phyloP scores from a whole-genome alignment of 2,113 vertebrate species.

The Gambusia holbrooki region DNA sequence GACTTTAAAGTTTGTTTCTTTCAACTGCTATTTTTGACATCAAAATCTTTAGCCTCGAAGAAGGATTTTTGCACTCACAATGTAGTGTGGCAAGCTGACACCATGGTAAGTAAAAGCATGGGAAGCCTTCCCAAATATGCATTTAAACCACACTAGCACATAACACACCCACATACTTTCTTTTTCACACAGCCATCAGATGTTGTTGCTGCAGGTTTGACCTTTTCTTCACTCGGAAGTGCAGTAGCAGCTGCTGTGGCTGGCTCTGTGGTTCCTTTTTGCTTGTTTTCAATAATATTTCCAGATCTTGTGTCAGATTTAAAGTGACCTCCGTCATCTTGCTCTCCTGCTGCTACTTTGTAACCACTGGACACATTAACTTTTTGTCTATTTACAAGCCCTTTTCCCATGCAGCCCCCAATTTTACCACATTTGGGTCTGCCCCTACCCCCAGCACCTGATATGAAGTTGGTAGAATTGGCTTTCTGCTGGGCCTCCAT shows the following conservation, averaged over 20 bases:
- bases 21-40: neutral
- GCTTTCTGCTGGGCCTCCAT: slow-evolving; percentile 90
- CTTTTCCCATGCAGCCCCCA: slow-evolving; percentile 9
- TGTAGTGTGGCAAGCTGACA: slow-evolving; percentile 20
- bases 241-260: slow-evolving; percentile 28
- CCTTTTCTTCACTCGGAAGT: slow-evolving; percentile 27
- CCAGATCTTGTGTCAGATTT: slow-evolving; percentile 20
- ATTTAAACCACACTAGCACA: slow-evolving; percentile 62
- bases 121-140: slow-evolving; percentile 38
- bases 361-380: neutral
- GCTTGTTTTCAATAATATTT: neutral
- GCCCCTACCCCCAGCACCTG: slow-evolving; percentile 77
- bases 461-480: slow-evolving; percentile 79
- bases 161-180: slow-evolving; percentile 72
- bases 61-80: slow-evolving; percentile 12
- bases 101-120: slow-evolving; percentile 6
- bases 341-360: slow-evolving; percentile 12
- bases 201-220: slow-evolving; percentile 39
- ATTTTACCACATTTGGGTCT: slow-evolving; percentile 13
- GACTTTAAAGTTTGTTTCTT: neutral
- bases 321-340: slow-evolving; percentile 4
- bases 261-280: slow-evolving; percentile 11
- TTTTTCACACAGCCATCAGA: slow-evolving; percentile 55
- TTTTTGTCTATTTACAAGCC: slow-evolving; percentile 17
- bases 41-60: slow-evolving; percentile 18